Conservation (phyloP, 2,113 vertebrate species). For the Felis chaus region DNA sequence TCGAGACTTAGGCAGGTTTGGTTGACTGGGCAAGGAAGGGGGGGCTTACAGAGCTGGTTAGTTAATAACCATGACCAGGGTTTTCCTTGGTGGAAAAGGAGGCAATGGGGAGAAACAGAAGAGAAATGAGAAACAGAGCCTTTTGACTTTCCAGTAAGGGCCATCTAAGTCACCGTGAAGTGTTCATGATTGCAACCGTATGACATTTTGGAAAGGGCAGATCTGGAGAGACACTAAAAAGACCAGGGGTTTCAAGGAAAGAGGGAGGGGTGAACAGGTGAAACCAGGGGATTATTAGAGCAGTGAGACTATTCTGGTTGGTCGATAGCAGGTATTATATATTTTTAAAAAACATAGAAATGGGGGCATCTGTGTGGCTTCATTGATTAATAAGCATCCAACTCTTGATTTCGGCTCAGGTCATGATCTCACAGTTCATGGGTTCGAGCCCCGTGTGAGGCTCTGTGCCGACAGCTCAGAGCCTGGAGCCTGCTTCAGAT, state of each 20-base stretch:
- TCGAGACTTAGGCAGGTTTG: background rate
- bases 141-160: background rate
- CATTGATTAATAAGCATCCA: too few species aligned
- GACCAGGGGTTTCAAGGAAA: too few species aligned
- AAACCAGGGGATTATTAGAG: background rate
- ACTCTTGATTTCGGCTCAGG: too few species aligned
- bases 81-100: background rate
- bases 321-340: background rate
- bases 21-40: background rate
- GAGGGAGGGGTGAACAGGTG: background rate
- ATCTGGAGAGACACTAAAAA: background rate
- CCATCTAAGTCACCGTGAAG: background rate
- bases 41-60: background rate
- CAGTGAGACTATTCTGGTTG: background rate
- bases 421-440: too few species aligned
- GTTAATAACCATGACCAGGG: background rate
- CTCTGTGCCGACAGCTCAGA: too few species aligned
- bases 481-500: too few species aligned
- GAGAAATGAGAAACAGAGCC: background rate
- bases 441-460: too few species aligned
- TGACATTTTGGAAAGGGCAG: background rate
- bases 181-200: background rate
- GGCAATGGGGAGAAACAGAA: background rate
- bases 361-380: too few species aligned
- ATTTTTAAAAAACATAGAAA: background rate